Evolutionary conservation across 2,888 invertebrate species (phyloP).

Genomic region (Hyles lineata): DNA sequence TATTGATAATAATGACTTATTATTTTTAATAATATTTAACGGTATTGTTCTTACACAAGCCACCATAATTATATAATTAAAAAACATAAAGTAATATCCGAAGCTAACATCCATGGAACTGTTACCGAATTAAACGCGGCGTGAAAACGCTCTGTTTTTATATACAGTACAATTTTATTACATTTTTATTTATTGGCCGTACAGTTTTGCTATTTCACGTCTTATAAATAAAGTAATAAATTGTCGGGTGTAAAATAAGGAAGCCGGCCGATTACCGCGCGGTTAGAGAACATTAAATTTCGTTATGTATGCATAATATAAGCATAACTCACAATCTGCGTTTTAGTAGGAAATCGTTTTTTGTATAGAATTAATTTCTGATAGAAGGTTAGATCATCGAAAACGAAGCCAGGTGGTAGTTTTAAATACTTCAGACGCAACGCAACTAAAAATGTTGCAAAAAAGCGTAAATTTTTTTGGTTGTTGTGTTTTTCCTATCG

Average conservation of each 20-base stretch:
- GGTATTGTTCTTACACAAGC: not conserved
- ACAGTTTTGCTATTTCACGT: conserved; percentile 28
- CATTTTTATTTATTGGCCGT: conserved; percentile 27
- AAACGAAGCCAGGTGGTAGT: no score
- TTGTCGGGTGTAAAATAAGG: conserved; percentile 8
- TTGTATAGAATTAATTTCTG: no score
- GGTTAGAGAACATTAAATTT: conserved; percentile 8
- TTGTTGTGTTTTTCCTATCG: no score
- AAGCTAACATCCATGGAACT: not conserved
- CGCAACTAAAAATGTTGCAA: no score
- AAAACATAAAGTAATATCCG: not conserved
- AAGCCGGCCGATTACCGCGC: conserved; percentile 15
- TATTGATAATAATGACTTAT: no score
- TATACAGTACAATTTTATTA: conserved; percentile 70
- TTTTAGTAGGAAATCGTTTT: no score
- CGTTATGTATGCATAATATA: not conserved
- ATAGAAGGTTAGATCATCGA: no score
- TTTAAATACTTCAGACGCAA: no score
- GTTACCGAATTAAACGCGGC: conserved; percentile 32
- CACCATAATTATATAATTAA: not conserved
- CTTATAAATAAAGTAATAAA: conserved; percentile 27
- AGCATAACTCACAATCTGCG: not conserved
- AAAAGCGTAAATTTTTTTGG: no score
- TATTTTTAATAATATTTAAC: no score
- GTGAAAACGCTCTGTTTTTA: conserved; percentile 64